These are phyloP conservation scores for Rostratula benghalensis DNA, from an alignment of 2,113 vertebrate genomes.

Conservation along the genomic window DNA sequence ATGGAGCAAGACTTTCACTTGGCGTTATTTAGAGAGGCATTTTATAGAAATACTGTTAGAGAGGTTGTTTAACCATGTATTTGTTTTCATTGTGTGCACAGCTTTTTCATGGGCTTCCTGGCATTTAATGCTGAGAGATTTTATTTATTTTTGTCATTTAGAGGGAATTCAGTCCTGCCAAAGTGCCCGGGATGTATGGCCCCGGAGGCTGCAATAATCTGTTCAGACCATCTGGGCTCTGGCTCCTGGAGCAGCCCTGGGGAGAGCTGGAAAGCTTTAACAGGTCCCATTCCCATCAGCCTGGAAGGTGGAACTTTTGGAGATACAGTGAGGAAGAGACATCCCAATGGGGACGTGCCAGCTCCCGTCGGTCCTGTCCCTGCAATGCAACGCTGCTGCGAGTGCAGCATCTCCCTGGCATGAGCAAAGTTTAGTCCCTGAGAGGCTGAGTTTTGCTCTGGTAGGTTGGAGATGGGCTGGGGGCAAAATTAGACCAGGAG, in stretches of 20 bases:
- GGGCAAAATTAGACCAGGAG: neutral
- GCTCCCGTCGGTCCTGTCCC: neutral
- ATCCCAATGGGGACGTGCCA: neutral
- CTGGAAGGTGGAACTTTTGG: neutral
- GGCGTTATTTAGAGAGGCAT: conserved; percentile 74
- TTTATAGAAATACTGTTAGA: conserved; percentile 73
- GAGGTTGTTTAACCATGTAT: conserved; percentile 76
- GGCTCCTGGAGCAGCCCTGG: neutral
- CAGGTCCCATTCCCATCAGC: neutral
- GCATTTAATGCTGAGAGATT: conserved; percentile 48
- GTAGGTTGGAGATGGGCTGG: neutral
- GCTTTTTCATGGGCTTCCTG: conserved; percentile 42
- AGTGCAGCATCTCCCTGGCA: fast-evolving
- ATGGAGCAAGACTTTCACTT: conserved; percentile 62
- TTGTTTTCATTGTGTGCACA: conserved; percentile 74
- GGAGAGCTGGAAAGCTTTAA: neutral
- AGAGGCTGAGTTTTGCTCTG: neutral
- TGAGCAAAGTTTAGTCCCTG: neutral
- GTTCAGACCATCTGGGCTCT: conserved; percentile 45
- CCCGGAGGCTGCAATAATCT: conserved; percentile 45
- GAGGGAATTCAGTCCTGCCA: conserved; percentile 41
- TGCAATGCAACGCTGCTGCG: neutral
- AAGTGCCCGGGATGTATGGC: conserved; percentile 12
- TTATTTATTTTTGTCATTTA: conserved; percentile 63
- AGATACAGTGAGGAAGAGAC: neutral